These are phyloP conservation scores for Aleiodes sp. DNA, from an alignment of 1,140 invertebrate genomes.

Conservation along the genomic window DNA sequence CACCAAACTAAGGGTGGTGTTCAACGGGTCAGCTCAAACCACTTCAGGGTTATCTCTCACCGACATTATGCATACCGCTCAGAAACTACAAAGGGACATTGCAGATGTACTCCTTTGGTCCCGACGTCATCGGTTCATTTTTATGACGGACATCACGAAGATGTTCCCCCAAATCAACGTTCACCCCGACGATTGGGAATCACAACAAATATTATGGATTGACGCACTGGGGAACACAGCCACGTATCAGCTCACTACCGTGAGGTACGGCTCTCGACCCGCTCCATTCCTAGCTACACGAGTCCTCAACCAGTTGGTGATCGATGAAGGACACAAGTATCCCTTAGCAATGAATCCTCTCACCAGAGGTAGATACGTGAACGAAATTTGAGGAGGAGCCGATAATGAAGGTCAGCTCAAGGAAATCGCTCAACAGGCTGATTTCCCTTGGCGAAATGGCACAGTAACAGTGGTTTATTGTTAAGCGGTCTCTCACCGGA, in stretches of 20 bases:
- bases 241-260: conserved; percentile 45
- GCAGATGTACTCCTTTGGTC: neutral
- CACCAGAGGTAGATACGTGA: conserved; percentile 44
- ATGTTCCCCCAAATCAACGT: conserved; percentile 49
- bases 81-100: conserved; percentile 6
- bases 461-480: neutral
- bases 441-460: conserved; percentile 26
- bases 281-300: conserved; percentile 51
- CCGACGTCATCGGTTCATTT: neutral
- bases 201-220: neutral
- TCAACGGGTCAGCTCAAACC: conserved; percentile 14
- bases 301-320: conserved; percentile 43
- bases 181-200: conserved; percentile 25
- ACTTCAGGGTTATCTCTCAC: neutral
- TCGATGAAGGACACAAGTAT: conserved; percentile 40
- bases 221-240: conserved; percentile 19
- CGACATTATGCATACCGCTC: conserved; percentile 12
- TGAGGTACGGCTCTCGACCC: conserved; percentile 51
- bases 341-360: conserved; percentile 33
- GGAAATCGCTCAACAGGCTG: neutral
- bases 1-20: conserved; percentile 6
- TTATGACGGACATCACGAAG: conserved; percentile 31
- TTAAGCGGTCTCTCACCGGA: neutral
- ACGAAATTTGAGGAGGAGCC: conserved; percentile 45
- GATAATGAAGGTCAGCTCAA: conserved; percentile 35